Evolutionary conservation across 2,888 invertebrate species (phyloP).

Genomic region (Drosophila putrida): DNA sequence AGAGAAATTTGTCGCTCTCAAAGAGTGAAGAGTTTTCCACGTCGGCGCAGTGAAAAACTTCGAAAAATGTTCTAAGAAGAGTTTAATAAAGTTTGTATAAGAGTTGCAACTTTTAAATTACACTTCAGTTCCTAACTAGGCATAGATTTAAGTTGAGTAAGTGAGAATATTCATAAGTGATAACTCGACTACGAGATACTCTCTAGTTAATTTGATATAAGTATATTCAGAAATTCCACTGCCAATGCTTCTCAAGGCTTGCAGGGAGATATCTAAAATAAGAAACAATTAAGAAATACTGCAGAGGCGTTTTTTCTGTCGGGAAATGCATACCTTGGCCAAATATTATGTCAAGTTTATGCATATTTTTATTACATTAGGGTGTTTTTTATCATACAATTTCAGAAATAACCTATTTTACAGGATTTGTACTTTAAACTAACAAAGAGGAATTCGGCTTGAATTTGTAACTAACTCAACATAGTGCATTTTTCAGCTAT

Average conservation of each 20-base stretch:
- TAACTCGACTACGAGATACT: not conserved
- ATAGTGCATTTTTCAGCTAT: not conserved
- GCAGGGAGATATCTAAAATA: too few relatives aligned
- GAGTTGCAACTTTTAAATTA: slow-evolving; percentile 26
- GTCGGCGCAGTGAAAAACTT: slow-evolving; percentile 37
- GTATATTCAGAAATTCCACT: too few relatives aligned
- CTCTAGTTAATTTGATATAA: not conserved
- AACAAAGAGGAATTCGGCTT: too few relatives aligned
- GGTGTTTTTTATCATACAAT: too few relatives aligned
- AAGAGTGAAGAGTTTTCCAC: slow-evolving; percentile 19
- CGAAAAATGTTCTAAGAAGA: slow-evolving; percentile 18
- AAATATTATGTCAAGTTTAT: too few relatives aligned
- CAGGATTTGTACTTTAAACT: too few relatives aligned
- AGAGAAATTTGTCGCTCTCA: not conserved
- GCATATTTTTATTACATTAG: too few relatives aligned
- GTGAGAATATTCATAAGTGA: not conserved
- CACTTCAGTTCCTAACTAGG: not conserved
- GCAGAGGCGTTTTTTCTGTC: too few relatives aligned
- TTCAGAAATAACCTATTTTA: too few relatives aligned
- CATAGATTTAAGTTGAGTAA: not conserved
- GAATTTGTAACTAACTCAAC: not conserved
- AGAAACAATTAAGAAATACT: too few relatives aligned
- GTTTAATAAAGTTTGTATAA: slow-evolving; percentile 34
- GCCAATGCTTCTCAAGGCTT: too few relatives aligned
- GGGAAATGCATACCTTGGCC: too few relatives aligned